Conservation (phyloP, 2,888 invertebrate genomes). For the Pseudococcus longispinus region DNA sequence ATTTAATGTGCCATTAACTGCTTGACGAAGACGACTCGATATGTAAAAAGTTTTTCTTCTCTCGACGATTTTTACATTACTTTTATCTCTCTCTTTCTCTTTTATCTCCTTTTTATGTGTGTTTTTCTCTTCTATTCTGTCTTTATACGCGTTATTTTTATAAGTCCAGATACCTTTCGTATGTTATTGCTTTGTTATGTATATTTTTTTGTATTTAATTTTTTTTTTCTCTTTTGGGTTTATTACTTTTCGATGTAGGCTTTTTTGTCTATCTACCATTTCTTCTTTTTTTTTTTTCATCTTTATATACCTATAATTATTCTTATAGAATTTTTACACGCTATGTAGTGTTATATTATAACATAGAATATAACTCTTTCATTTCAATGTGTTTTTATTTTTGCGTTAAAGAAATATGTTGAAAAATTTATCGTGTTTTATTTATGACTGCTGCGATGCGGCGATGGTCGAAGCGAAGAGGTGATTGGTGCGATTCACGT, state of each 20-base stretch:
- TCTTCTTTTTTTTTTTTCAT: conserved; percentile 42
- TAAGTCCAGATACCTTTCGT: conserved; percentile 45
- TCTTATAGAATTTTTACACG: conserved; percentile 38
- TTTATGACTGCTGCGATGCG: background rate
- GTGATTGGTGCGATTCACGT: background rate
- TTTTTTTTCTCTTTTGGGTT: conserved; percentile 26
- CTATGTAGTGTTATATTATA: conserved; percentile 45
- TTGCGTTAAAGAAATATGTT: conserved; percentile 37
- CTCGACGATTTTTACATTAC: background rate
- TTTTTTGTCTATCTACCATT: conserved; percentile 45
- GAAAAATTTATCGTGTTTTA: conserved; percentile 24
- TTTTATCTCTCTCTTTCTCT: background rate
- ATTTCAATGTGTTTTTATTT: conserved; percentile 46
- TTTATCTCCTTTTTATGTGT: background rate
- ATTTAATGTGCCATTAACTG: conserved; percentile 40
- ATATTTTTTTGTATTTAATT: conserved; percentile 46
- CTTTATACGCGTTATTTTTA: background rate
- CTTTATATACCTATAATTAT: conserved; percentile 43
- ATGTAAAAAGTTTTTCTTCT: conserved; percentile 14
- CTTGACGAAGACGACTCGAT: background rate
- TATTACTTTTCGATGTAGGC: conserved; percentile 37
- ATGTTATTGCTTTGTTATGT: conserved; percentile 46
- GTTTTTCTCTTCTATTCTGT: conserved; percentile 12
- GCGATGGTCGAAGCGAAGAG: background rate
- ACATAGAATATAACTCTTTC: conserved; percentile 45